Conservation (phyloP, 2,113 vertebrate species). For the Pelusios castaneus region DNA sequence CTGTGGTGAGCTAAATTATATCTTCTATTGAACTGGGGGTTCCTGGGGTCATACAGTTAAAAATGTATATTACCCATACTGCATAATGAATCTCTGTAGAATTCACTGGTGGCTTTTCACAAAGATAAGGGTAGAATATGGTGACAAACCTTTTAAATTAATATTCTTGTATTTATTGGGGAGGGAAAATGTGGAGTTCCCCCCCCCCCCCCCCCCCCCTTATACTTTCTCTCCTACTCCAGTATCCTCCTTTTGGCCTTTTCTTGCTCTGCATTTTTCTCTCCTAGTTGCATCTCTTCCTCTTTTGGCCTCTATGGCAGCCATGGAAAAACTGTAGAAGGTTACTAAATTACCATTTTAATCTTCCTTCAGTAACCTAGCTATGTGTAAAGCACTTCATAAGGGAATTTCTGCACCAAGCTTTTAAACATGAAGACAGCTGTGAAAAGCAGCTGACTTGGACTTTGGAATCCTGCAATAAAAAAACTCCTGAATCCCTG, state of each 20-base stretch:
- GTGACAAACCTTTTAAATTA: not conserved
- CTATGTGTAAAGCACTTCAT: not conserved
- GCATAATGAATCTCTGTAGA: not conserved
- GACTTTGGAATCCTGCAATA: not conserved
- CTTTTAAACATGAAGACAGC: not conserved
- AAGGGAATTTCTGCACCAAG: not conserved
- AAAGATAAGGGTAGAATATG: not conserved
- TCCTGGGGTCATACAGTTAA: not conserved
- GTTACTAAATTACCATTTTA: not conserved
- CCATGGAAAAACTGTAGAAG: not conserved
- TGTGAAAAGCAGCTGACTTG: not conserved
- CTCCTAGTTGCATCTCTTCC: not conserved
- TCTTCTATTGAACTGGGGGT: slow-evolving; percentile 13
- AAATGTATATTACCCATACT: not conserved
- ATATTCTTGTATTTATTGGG: not conserved
- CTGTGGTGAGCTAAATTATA: slow-evolving; percentile 47
- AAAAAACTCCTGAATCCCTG: not conserved
- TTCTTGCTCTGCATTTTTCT: not conserved
- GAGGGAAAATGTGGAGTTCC: not conserved
- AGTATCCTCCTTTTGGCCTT: not conserved
- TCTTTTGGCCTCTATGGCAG: not conserved
- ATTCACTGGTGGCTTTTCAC: not conserved
- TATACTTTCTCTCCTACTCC: not conserved
- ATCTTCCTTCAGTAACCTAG: not conserved
- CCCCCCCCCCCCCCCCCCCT: too few species aligned